Conservation (phyloP, 2,113 vertebrate species). For the Girardinichthys multiradiatus region DNA sequence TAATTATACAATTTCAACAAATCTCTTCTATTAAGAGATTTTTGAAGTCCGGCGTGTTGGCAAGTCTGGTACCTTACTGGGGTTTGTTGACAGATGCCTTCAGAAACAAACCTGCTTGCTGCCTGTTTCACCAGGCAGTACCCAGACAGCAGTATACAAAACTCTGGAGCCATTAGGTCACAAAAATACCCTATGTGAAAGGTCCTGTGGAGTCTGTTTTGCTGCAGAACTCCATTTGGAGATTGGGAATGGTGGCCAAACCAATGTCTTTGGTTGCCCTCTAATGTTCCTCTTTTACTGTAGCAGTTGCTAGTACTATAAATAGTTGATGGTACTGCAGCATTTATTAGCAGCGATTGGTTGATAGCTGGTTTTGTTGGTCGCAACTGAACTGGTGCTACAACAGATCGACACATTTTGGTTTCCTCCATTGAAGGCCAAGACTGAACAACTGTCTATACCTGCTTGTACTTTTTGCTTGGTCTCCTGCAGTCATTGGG, state of each 20-base stretch:
- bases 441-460: neutral
- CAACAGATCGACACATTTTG: too few relatives aligned
- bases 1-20: too few relatives aligned
- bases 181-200: too few relatives aligned
- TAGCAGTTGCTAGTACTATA: neutral
- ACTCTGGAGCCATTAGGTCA: neutral
- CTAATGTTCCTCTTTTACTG: neutral
- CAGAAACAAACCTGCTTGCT: too few relatives aligned
- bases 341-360: too few relatives aligned
- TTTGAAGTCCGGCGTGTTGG: neutral
- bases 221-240: too few relatives aligned
- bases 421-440: too few relatives aligned
- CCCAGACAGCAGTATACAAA: neutral
- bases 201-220: too few relatives aligned
- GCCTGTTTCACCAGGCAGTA: neutral
- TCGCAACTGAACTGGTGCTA: too few relatives aligned
- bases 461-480: neutral
- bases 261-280: neutral
- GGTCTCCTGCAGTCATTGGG: too few relatives aligned
- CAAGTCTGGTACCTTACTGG: neutral
- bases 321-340: too few relatives aligned
- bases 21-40: neutral
- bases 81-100: neutral
- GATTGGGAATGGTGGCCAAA: neutral
- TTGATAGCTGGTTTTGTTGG: too few relatives aligned